phyloP scores from a whole-genome alignment of 2,797 vertebrate genomes.

The Premnoplex brunnescens region DNA sequence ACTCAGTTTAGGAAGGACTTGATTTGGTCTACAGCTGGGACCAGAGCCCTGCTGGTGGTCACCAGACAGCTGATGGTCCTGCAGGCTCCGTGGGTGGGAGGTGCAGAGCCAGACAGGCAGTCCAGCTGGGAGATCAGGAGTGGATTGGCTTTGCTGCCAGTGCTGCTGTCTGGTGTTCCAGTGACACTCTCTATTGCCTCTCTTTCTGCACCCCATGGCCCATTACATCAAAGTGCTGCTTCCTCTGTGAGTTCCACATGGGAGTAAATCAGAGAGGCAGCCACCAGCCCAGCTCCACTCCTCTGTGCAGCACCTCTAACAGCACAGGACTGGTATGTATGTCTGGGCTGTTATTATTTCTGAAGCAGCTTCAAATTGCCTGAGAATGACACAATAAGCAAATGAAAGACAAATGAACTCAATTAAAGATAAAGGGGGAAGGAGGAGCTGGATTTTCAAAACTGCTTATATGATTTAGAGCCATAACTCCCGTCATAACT shows the following conservation, averaged over 20 bases:
- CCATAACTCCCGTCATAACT: slow-evolving; percentile 18
- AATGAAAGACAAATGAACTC: slow-evolving; percentile 50
- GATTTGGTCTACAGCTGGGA: neutral
- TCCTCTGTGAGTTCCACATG: neutral
- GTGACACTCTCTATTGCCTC: neutral
- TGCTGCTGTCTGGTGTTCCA: neutral
- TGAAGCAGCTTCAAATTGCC: neutral
- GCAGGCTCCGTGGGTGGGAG: neutral
- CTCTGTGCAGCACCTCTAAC: neutral
- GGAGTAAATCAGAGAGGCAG: neutral
- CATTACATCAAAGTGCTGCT: neutral
- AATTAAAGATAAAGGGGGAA: slow-evolving; percentile 31
- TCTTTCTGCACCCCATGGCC: neutral
- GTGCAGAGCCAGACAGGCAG: rapidly evolving
- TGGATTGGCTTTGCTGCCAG: neutral
- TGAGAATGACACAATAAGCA: slow-evolving; percentile 24
- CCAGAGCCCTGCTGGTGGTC: neutral
- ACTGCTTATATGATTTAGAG: slow-evolving; percentile 24
- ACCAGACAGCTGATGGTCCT: neutral
- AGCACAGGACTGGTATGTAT: rapidly evolving
- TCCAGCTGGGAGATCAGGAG: neutral
- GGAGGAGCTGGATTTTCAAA: slow-evolving; percentile 42
- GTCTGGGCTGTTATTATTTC: neutral
- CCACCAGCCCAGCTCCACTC: neutral
- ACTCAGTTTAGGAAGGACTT: neutral